Base-by-base conservation (phyloP, 2,797 vertebrate species). In the Fistularia commersonii region DNA sequence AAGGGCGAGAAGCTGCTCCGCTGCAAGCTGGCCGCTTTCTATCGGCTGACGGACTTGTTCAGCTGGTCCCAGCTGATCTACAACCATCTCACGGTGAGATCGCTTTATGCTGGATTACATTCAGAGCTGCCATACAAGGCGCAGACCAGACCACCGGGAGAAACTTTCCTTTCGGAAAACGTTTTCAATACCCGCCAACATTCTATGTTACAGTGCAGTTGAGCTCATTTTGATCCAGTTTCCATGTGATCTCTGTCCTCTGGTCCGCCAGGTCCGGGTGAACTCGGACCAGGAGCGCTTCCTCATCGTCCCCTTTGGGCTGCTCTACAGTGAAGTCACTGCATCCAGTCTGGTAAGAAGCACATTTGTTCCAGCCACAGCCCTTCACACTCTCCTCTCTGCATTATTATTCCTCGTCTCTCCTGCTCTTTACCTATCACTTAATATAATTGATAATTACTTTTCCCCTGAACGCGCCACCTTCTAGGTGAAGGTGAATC, bases 1-100 rank as follows among this genome's bases (percentile, higher is more conserved):
- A 99, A 99, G 74, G 97, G 94, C 11, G 97, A 99, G 87, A 99
- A 99, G 66, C 76, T 95, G 38, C 76, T 97, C 40, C 92, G 97
- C 49, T 99, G 96, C 85, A 98, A 97, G 73, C 76, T 99, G 61
- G 96, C 97, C 0, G 97, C 96, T 0, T 95, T 99, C 69, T 95
- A 99, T 70, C 91, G 97, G 11, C 90, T 99, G 42, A 91, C 94
- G 0, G 97, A 99, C 74, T 87, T 99, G 69, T 96, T 99, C 32
- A 92, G 96, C 62, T 99, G 97, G 97, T 97, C 96, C 35, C 93
- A 98, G 85, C 95, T 99, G 45, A 99, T 99, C 87, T 99, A 98
- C 87, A 99, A 99, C 87, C 97, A 99, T 64, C 91, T 99, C 84
- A 97, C 96, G 41, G 97, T 99, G 89, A 92, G 94, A 66, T 8